Evolutionary conservation across 1,140 invertebrate genomes (phyloP), one percentile per base, ranked within the genome.

Genomic region (Lethrus apterus): DNA sequence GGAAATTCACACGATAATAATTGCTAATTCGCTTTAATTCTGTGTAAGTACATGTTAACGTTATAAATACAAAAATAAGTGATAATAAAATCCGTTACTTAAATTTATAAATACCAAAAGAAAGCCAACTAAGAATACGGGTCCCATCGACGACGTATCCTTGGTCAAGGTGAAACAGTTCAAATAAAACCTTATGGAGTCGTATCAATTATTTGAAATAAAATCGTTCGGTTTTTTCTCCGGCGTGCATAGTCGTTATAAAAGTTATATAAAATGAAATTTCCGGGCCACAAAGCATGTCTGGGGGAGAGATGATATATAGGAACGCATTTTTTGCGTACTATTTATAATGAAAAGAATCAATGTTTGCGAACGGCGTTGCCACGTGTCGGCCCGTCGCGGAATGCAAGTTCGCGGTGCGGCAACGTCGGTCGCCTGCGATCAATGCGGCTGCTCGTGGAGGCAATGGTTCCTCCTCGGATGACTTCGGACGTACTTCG

Each of bases 231-330:
- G 20, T 21, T 21, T 11, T 38, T 21, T 38, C 35, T 38, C 19
- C 35, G 24, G 19, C 35, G 35, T 38, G 58, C 58, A 51, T 36
- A 40, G 52, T 58, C 48, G 59, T 58, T 64, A 57, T 61, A 63
- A 62, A 64, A 62, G 60, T 64, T 63, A 62, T 63, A 62, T 62
- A 63, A 64, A 64, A 64, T 62, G 62, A 60, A 64, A 64, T 64
- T 64, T 64, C 62, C 60, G 60, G 59, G 52, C 60, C 60, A 59
- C 60, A 63, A 63, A 64, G 57, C 60, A 62, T 56, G 56, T 59
- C 55, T 57, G 1, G 4, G 61, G 53, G 52, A 47, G 57, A 53
- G 56, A 64, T 63, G 60, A 63, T 62, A 60, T 63, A 61, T 64
- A 59, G 60, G 57, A 58, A 63, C 57, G 57, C 57, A 62, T 62